A percentile compares a stretch with the other conserved stretches of the same genome.
Conservation (phyloP, 2,113 vertebrate species). For the Clarias gariepinus region DNA sequence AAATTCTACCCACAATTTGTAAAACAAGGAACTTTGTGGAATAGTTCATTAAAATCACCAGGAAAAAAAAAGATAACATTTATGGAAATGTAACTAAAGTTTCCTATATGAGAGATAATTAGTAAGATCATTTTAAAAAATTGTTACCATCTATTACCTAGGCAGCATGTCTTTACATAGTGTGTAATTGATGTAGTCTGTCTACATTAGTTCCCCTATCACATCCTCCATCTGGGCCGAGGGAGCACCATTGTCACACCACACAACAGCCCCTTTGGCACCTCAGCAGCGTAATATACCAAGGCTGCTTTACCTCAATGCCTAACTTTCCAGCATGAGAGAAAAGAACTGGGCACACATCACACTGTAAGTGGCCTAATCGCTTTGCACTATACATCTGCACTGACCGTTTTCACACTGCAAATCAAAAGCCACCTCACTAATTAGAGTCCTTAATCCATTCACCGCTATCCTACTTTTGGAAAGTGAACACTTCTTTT, state of each 20-base stretch:
- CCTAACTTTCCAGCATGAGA: conserved; percentile 73
- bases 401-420: conserved; percentile 80
- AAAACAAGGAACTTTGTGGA: background rate
- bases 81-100: background rate
- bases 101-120: background rate
- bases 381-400: conserved; percentile 89
- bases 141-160: background rate
- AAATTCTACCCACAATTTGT: background rate
- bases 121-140: background rate
- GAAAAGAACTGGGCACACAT: conserved; percentile 74
- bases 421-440: conserved; percentile 85
- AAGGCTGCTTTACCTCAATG: conserved; percentile 82
- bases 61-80: background rate
- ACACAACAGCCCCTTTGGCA: conserved; percentile 84
- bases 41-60: background rate
- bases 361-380: conserved; percentile 87
- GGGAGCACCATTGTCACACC: conserved; percentile 81
- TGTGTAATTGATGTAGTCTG: conserved; percentile 1
- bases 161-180: background rate
- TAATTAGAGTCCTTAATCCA: conserved; percentile 79
- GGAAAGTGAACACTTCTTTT: conserved; percentile 73
- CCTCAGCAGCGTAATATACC: conserved; percentile 78
- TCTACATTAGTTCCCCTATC: conserved; percentile 80
- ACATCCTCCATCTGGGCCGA: conserved; percentile 84
- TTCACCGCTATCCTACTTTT: conserved; percentile 84